Evolutionary conservation across 2,113 vertebrate species (phyloP).

Genomic region (Pterocles orientalis): DNA sequence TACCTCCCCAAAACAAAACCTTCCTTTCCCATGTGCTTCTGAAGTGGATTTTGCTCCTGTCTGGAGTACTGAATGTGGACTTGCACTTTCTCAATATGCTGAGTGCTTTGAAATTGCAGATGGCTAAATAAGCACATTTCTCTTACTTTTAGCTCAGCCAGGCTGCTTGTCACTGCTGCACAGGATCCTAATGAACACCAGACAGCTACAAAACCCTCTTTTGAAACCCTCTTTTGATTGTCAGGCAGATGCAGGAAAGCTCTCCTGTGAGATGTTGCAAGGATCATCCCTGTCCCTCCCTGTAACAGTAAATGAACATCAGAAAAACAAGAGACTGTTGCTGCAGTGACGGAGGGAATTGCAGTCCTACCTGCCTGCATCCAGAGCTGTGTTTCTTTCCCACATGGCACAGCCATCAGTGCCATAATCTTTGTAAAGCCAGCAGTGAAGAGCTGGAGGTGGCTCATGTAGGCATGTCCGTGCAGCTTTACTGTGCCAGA

Average conservation of each 20-base stretch:
- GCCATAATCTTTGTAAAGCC: not conserved
- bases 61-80: not conserved
- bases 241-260: not conserved
- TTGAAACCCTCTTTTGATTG: not conserved
- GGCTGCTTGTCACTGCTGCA: not conserved
- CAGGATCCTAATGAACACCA: not conserved
- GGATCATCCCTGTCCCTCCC: not conserved
- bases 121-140: not conserved
- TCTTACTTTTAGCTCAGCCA: not conserved
- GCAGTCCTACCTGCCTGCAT: not conserved
- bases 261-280: accelerated
- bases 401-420: accelerated
- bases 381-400: not conserved
- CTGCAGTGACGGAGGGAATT: not conserved
- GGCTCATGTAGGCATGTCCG: not conserved
- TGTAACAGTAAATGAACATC: not conserved
- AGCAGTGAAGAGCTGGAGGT: not conserved
- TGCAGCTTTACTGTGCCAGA: accelerated
- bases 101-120: not conserved
- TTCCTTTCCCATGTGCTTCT: not conserved
- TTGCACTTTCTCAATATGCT: not conserved
- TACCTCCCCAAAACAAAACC: not conserved
- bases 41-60: not conserved
- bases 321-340: not conserved
- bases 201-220: not conserved